phyloP scores from a whole-genome alignment of 2,888 invertebrate species.

The Microplitis deprimator region DNA sequence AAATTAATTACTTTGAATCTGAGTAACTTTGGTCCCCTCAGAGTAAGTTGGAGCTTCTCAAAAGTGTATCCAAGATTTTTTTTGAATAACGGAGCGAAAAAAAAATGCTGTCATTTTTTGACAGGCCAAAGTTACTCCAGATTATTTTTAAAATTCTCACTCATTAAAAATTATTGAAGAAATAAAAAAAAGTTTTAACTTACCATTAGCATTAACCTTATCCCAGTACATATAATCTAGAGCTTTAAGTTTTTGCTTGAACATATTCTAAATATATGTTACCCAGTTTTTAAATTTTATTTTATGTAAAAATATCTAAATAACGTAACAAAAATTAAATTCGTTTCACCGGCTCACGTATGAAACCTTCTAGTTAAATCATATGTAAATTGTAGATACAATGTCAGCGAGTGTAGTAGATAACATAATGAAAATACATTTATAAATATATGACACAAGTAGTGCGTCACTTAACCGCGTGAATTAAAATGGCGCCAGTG shows the following conservation, averaged over 20 bases:
- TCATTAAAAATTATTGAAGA: constrained; percentile 3
- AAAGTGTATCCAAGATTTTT: constrained; percentile 23
- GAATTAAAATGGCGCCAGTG: too few species aligned
- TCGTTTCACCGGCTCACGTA: too few species aligned
- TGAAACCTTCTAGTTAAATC: too few species aligned
- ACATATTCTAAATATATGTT: constrained; percentile 76
- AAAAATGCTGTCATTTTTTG: constrained; percentile 11
- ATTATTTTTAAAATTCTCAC: not conserved
- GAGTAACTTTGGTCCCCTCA: too few species aligned
- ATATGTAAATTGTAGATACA: too few species aligned
- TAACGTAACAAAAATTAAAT: too few species aligned
- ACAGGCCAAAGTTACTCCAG: constrained; percentile 29
- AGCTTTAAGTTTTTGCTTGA: constrained; percentile 83
- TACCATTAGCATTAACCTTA: constrained; percentile 81
- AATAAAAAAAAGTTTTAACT: constrained; percentile 45
- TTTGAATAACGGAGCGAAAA: not conserved
- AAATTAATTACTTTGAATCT: too few species aligned
- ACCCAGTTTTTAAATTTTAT: not conserved
- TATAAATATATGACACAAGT: too few species aligned
- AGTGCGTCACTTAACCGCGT: too few species aligned
- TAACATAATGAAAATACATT: too few species aligned
- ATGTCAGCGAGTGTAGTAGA: too few species aligned
- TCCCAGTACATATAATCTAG: constrained; percentile 84
- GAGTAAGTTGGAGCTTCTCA: too few species aligned
- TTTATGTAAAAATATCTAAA: not conserved